Evolutionary conservation across 2,113 vertebrate species (phyloP), one percentile per base, ranked within the genome.

Genomic region (Etia nguti): DNA sequence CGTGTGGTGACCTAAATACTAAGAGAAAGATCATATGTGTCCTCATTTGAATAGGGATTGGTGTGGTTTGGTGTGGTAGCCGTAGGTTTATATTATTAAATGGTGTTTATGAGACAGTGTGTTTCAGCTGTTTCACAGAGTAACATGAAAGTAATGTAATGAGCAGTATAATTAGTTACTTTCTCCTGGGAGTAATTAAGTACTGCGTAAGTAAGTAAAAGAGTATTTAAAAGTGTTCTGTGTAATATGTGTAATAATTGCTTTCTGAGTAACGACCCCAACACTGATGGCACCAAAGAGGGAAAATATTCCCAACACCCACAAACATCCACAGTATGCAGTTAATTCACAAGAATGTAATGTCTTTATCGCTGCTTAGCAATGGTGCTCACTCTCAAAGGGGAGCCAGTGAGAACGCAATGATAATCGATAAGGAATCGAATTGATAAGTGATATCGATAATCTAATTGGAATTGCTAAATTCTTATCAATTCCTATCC

Each of bases 61-160:
- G 34, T 34, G 34, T 34, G 18, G 59, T 65, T 8, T 38, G 60
- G 10, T 55, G n/a, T 22, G 52, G 60, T 65, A 38, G 34, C 18
- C 31, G 38, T 38, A n/a, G 34, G 34, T 65, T 65, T 65, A 22
- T 38, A 38, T 38, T 65, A 20, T 2, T 20, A 65, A 8, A 38
- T 1, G 2, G 1, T 38, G 0, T 65, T 36, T 1, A 36, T 62
- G 31, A 62, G 59, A 4, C 59, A 36, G 59, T 62, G 54, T 55
- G 31, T n/a, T 62, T 1, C 60, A 65, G 60, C 31, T n/a, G 10
- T 62, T 62, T 65, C 0, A 8, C 60, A 56, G 54, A 24, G 54
- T 26, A 26, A 56, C 54, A 65, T 1, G 18, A 65, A 65, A 65
- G 31, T 65, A 65, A 38, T 3, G 60, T 65, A 38, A 65, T 10